phyloP scores from a whole-genome alignment of 1,140 invertebrate species.

The Oreohelix idahoensis region DNA sequence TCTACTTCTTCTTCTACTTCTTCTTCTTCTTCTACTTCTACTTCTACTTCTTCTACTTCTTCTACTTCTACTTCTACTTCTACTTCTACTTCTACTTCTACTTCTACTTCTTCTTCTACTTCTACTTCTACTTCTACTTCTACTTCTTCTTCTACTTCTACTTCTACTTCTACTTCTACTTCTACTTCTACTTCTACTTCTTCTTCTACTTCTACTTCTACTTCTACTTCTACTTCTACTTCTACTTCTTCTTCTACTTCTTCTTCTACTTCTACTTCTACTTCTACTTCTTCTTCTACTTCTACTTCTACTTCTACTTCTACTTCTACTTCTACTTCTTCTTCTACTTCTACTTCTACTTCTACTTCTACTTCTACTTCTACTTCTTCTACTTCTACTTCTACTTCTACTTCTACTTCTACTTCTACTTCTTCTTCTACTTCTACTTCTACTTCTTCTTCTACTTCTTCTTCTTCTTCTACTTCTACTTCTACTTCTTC shows the following conservation, averaged over 20 bases:
- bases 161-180: neutral
- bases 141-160: constrained; percentile 3
- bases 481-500: neutral
- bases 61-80: neutral
- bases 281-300: neutral
- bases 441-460: neutral
- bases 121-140: neutral
- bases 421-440: neutral
- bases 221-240: neutral
- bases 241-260: neutral
- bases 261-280: neutral
- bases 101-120: neutral
- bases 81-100: neutral
- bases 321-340: neutral
- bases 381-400: neutral
- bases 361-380: neutral
- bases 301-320: neutral
- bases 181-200: neutral
- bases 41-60: neutral
- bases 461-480: neutral
- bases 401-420: neutral
- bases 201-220: neutral
- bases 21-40: neutral
- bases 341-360: neutral
- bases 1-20: neutral